These are phyloP conservation scores for Fissipunctia ypsillon DNA, from an alignment of 2,888 invertebrate genomes.

Conservation along the genomic window DNA sequence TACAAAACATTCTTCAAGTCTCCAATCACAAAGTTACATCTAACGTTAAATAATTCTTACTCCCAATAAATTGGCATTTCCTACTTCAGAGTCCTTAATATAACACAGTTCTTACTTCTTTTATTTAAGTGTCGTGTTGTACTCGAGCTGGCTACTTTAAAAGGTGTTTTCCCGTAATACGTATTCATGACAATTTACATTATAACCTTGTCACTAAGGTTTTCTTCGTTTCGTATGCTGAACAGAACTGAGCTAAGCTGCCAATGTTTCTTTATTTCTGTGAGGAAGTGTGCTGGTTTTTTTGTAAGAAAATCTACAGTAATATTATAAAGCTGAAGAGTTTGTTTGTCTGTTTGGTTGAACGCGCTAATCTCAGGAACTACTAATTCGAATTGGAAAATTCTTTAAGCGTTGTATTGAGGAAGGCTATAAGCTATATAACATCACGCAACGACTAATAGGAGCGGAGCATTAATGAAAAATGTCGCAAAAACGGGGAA, in stretches of 20 bases:
- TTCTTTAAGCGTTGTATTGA: too few relatives aligned
- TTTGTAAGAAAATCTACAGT: background rate
- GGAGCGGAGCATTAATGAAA: too few relatives aligned
- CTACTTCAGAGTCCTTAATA: background rate
- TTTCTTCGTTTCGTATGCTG: background rate
- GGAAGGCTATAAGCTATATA: too few relatives aligned
- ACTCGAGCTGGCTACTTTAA: constrained; percentile 12
- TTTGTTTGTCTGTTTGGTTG: too few relatives aligned
- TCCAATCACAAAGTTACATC: too few relatives aligned
- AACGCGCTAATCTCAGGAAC: too few relatives aligned
- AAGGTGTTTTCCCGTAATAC: background rate
- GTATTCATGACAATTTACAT: constrained; percentile 29
- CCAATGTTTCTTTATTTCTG: constrained; percentile 4
- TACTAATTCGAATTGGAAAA: too few relatives aligned
- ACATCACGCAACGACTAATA: too few relatives aligned
- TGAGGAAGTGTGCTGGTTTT: background rate
- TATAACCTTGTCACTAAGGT: background rate
- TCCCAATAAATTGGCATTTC: constrained; percentile 13
- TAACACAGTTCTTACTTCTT: constrained; percentile 4
- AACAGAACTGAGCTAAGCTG: background rate
- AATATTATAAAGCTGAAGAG: too few relatives aligned
- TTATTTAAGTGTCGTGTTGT: constrained; percentile 13
- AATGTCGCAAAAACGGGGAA: too few relatives aligned
- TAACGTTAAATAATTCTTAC: constrained; percentile 4
- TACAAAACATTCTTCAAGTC: too few relatives aligned